phyloP scores from a whole-genome alignment of 2,888 invertebrate genomes.

The Eupithecia centaureata region DNA sequence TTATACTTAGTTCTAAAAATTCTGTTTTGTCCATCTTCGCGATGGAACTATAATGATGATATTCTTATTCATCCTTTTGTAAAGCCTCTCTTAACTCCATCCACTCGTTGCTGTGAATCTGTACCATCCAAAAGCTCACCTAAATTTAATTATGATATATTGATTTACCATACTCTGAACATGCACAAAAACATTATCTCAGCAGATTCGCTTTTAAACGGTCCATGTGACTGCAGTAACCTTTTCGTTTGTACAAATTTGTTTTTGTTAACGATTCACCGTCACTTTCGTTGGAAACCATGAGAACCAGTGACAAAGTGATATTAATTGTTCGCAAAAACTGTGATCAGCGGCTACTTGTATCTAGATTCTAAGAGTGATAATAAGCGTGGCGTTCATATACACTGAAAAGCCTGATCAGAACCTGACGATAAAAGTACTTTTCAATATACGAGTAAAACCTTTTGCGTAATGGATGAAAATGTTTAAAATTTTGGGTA shows the following conservation, averaged over 20 bases:
- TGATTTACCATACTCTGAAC: background rate
- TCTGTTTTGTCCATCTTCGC: background rate
- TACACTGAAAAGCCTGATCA: background rate
- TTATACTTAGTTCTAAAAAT: too few relatives aligned
- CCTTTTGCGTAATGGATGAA: background rate
- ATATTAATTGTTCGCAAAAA: slow-evolving; percentile 48
- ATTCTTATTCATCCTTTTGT: background rate
- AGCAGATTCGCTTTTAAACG: background rate
- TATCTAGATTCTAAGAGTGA: background rate
- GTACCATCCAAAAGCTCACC: background rate
- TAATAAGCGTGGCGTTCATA: background rate
- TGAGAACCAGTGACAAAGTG: slow-evolving; percentile 55
- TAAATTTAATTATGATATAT: background rate
- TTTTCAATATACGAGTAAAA: background rate
- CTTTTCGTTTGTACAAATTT: slow-evolving; percentile 6
- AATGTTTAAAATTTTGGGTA: background rate
- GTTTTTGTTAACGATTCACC: slow-evolving; percentile 46
- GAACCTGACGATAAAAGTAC: background rate
- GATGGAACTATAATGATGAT: background rate
- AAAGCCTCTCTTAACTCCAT: background rate
- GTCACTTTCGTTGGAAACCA: slow-evolving; percentile 70
- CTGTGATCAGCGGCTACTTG: slow-evolving; percentile 33
- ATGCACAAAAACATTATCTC: background rate
- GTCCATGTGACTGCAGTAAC: slow-evolving; percentile 6
- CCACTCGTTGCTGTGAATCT: background rate